Evolutionary conservation across 1,140 invertebrate species (phyloP), one percentile per base, ranked within the genome.

Genomic region (Sminthurinus signatus): DNA sequence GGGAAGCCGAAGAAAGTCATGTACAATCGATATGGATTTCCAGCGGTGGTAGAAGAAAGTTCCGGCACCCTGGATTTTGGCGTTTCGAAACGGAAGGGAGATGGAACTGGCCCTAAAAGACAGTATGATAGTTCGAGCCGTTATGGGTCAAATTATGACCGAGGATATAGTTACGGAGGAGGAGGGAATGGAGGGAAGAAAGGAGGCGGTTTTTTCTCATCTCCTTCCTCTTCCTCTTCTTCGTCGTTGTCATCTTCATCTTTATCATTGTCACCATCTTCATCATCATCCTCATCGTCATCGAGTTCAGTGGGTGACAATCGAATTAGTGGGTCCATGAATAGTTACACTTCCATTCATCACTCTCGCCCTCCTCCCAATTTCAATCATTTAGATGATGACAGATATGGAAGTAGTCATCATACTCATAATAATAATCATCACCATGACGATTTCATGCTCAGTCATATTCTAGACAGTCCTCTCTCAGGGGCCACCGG

Each of bases 381-480:
- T 28, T 36, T 39, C 21, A 39, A 56, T 23, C 54, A 56, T 2
- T 2, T 39, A n/a, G 5, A 36, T 36, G 31, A 56, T 42, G 54
- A 56, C 19, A 56, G 54, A 56, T 56, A 56, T 27, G 15, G 25
- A 4, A 28, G 28, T 21, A 19, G 28, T 25, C 2, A 10, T 8
- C 4, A n/a, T 8, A 19, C 5, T 5, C 4, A 8, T 10, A 19
- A 19, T 10, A 19, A n/a, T 25, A 5, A 19, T 48, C 4, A 19
- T n/a, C 17, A 48, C 19, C 21, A 50, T 17, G 59, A 64, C 42
- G 66, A 60, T 42, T 12, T 44, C 8, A 55, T 54, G 2, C 31
- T 68, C 21, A 65, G 65, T 51, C 65, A 67, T 27, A 65, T 71
- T 43, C 62, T 68, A 27, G 69, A 71, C 27, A 67, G 60, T 32